Evolutionary conservation across 2,113 vertebrate genomes (phyloP).

Genomic region (Raphicerus campestris): DNA sequence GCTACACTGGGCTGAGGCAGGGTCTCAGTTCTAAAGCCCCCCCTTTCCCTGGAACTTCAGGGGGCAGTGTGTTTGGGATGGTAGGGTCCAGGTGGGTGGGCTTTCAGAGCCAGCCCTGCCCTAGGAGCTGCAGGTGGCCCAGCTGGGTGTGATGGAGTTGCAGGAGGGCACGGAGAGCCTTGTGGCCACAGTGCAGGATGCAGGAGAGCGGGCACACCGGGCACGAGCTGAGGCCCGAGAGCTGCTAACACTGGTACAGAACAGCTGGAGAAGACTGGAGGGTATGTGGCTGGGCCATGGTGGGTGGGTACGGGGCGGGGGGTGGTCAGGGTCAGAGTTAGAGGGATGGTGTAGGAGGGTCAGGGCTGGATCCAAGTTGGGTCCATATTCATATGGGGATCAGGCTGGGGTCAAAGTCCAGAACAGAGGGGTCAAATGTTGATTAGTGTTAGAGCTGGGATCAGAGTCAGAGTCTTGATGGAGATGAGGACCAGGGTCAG

Average conservation of each 20-base stretch:
- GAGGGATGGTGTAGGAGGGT: neutral
- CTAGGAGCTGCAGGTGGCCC: constrained; percentile 83
- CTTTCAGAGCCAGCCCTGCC: neutral
- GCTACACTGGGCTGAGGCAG: neutral
- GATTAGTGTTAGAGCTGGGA: neutral
- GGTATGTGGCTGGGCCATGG: constrained; percentile 60
- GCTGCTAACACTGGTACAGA: constrained; percentile 82
- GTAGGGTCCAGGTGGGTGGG: neutral
- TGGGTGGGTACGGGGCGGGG: fast-evolving
- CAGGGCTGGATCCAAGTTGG: neutral
- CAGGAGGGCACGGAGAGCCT: constrained; percentile 75
- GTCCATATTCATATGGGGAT: neutral
- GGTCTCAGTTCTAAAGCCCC: neutral
- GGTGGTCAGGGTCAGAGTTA: neutral
- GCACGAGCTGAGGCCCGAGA: constrained; percentile 81
- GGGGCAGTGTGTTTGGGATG: neutral
- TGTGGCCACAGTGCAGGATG: constrained; percentile 43
- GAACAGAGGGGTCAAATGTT: neutral
- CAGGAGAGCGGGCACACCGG: constrained; percentile 73
- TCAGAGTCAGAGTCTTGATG: neutral
- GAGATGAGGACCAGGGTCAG: neutral
- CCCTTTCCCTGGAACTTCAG: neutral
- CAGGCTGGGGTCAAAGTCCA: neutral
- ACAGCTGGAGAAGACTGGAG: constrained; percentile 80
- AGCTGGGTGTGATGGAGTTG: constrained; percentile 76